These are phyloP conservation scores for Leptinotarsa juncta DNA, from an alignment of 2,888 invertebrate species.

Conservation along the genomic window DNA sequence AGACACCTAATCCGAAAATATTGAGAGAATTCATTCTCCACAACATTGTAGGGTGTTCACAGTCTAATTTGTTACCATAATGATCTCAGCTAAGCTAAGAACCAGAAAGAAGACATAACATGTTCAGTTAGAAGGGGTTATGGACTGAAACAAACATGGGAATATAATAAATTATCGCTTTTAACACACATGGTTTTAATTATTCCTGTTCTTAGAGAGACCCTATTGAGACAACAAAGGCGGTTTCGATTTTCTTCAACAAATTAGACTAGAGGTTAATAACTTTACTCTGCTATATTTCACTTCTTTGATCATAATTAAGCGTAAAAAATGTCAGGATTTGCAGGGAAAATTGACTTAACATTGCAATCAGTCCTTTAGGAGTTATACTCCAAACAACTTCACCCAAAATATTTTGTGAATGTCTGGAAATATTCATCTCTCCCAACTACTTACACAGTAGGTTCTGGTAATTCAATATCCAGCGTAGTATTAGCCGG, in stretches of 20 bases:
- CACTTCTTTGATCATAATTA: neutral
- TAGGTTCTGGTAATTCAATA: no score
- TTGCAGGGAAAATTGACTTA: neutral
- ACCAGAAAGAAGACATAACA: slow-evolving; percentile 50
- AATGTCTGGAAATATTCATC: no score
- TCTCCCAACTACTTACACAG: no score
- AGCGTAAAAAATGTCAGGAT: neutral
- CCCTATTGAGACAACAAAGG: slow-evolving; percentile 43
- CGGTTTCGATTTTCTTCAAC: slow-evolving; percentile 36
- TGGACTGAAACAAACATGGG: slow-evolving; percentile 51
- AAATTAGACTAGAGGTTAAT: slow-evolving; percentile 35
- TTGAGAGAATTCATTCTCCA: neutral
- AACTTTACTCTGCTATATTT: slow-evolving; percentile 14
- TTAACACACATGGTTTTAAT: slow-evolving; percentile 53
- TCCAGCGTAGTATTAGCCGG: no score
- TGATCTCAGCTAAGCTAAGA: slow-evolving; percentile 49
- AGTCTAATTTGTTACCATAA: slow-evolving; percentile 38
- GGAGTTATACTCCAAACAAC: no score
- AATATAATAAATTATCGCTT: slow-evolving; percentile 38
- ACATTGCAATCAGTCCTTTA: neutral
- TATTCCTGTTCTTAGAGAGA: slow-evolving; percentile 33
- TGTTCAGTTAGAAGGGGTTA: slow-evolving; percentile 53
- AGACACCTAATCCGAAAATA: neutral
- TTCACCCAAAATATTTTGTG: no score
- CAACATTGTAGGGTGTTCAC: slow-evolving; percentile 39